Evolutionary conservation across 2,113 vertebrate genomes (phyloP).

Genomic region (Pao palembangensis): DNA sequence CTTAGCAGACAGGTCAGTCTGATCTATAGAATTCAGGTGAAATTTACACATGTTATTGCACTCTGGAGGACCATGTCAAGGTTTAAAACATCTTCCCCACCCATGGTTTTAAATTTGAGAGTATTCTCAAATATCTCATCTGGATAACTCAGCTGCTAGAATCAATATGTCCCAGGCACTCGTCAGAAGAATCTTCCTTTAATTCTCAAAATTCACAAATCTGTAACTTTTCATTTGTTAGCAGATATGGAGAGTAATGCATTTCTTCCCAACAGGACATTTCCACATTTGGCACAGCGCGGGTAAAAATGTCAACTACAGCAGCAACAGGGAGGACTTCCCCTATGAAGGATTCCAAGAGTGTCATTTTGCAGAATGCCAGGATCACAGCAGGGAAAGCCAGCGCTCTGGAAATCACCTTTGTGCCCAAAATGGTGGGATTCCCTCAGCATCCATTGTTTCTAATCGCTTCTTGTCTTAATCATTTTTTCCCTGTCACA

Average conservation of each 20-base stretch:
- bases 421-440: slow-evolving; percentile 81
- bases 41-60: too few relatives aligned
- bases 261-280: slow-evolving; percentile 28
- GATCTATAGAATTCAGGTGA: too few relatives aligned
- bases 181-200: neutral
- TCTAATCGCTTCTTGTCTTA: neutral
- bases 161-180: too few relatives aligned
- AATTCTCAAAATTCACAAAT: neutral
- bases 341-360: slow-evolving; percentile 58
- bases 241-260: neutral
- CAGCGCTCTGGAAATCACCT: slow-evolving; percentile 78
- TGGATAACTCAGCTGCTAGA: too few relatives aligned
- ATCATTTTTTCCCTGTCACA: slow-evolving; percentile 27
- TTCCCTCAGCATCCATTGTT: neutral
- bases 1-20: too few relatives aligned
- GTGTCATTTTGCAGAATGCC: slow-evolving; percentile 73
- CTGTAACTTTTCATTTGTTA: neutral
- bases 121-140: too few relatives aligned
- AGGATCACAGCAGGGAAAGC: slow-evolving; percentile 72
- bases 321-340: slow-evolving; percentile 33
- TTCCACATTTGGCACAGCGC: neutral
- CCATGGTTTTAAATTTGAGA: too few relatives aligned
- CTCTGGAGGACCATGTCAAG: too few relatives aligned
- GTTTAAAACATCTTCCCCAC: too few relatives aligned
- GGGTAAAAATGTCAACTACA: neutral